Evolutionary conservation across 2,888 invertebrate genomes (phyloP).

Genomic region (Amblyteles armatorius): DNA sequence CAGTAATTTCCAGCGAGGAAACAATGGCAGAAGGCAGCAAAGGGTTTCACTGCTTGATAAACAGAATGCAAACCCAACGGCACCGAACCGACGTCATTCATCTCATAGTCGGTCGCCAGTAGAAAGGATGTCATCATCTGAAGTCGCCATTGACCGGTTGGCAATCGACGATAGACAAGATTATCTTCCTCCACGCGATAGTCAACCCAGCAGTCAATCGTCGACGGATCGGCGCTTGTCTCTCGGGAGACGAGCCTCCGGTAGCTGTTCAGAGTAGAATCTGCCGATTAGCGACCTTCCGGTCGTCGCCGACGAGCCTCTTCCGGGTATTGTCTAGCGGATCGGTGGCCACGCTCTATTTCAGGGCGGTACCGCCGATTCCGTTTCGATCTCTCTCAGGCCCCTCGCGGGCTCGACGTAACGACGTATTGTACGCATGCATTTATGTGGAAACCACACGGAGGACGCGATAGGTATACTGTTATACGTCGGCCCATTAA

Average conservation of each 20-base stretch:
- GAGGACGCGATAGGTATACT: constrained; percentile 74
- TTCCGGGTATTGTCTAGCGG: constrained; percentile 81
- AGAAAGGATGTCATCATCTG: neutral
- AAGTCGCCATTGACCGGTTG: neutral
- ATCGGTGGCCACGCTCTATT: constrained; percentile 80
- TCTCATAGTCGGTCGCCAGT: neutral
- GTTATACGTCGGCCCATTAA: constrained; percentile 72
- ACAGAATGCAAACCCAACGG: neutral
- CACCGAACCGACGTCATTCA: neutral
- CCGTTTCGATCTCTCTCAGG: constrained; percentile 46
- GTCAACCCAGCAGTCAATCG: neutral
- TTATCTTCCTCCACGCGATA: neutral
- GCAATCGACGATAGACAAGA: neutral
- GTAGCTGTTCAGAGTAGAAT: constrained; percentile 54
- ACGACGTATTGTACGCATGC: constrained; percentile 83
- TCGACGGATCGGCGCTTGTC: constrained; percentile 30
- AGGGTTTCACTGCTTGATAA: constrained; percentile 3
- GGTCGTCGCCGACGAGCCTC: constrained; percentile 62
- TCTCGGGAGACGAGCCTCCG: constrained; percentile 18
- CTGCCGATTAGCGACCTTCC: constrained; percentile 64
- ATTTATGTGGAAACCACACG: constrained; percentile 80
- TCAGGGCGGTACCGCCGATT: constrained; percentile 72
- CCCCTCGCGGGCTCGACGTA: constrained; percentile 71
- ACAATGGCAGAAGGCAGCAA: constrained; percentile 35
- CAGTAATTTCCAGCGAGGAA: constrained; percentile 16